Base-by-base conservation (phyloP, 2,113 vertebrate species). In the Cyprinus carpio region DNA sequence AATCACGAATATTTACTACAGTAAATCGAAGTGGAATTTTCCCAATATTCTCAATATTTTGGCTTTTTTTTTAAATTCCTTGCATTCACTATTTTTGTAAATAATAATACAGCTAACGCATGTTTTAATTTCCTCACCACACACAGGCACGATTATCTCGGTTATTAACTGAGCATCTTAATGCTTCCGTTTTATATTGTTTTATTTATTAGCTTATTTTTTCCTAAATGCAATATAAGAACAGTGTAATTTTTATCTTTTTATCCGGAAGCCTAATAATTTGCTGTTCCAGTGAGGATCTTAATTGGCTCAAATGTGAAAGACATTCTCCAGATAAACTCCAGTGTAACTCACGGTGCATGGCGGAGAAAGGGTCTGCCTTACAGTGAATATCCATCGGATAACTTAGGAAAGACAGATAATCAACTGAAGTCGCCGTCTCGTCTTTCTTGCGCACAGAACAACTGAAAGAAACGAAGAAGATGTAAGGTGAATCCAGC, bases 321-420 rank as follows among this genome's bases (percentile, higher is more conserved):
- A 49, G 11, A 51, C 9, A 31, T 49, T 51, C 40, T 81, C 27
- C 79, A 29, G 81, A 65, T 34, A 37, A 82, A 82, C 81, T 82
- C 81, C 81, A 91, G 87, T 89, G 90, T 94, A 98, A 99, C 98
- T 99, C 97, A 99, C 98, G 96, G 97, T 99, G 98, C 98, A 99
- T 99, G 91, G 97, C 97, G 89, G 97, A 97, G 94, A 99, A 99
- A 89, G 97, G 98, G 90, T 99, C 98, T 94, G 97, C 97, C 95
- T 99, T 99, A 96, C 98, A 99, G 96, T 98, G 98, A 96, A 99
- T 99, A 97, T 99, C 98, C 98, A 99, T 99, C 95, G 97, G 97
- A 96, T 97, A 96, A 96, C 96, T 96, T 95, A 99, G 96, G 94
- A 99, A 98, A 94, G 98, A 97, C 90, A 97, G 96, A 95, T 96